phyloP scores from a whole-genome alignment of 2,888 invertebrate genomes.

The Erannis defoliaria region DNA sequence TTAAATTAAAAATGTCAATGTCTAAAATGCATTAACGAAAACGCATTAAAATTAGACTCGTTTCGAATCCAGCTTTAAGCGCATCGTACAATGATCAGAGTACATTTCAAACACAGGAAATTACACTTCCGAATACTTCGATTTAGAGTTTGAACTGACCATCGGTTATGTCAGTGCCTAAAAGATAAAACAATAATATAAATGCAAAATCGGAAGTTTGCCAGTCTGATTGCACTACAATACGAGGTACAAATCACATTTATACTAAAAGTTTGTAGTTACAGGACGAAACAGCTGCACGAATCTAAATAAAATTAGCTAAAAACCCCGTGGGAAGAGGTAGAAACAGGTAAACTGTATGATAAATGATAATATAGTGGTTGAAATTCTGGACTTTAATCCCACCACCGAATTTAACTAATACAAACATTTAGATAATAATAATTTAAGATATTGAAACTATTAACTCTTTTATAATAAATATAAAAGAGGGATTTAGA shows the following conservation, averaged over 20 bases:
- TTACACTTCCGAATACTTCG: too few relatives aligned
- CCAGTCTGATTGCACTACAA: not conserved
- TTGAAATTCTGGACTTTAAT: slow-evolving; percentile 5
- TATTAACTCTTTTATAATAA: too few relatives aligned
- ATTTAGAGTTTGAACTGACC: too few relatives aligned
- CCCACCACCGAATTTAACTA: slow-evolving; percentile 2
- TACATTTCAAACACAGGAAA: too few relatives aligned
- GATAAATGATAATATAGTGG: not conserved
- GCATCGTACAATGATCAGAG: too few relatives aligned
- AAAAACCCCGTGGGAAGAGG: not conserved
- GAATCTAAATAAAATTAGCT: not conserved
- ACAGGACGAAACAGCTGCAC: not conserved
- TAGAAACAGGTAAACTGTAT: not conserved
- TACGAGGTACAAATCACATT: not conserved
- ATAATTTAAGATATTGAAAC: too few relatives aligned
- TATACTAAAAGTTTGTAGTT: not conserved
- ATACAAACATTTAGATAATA: not conserved
- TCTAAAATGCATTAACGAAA: too few relatives aligned
- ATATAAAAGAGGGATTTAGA: not conserved
- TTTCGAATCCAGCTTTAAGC: too few relatives aligned
- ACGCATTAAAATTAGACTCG: too few relatives aligned
- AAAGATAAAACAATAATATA: not conserved
- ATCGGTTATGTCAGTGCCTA: too few relatives aligned
- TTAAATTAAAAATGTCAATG: too few relatives aligned
- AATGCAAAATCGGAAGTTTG: not conserved